Conservation (phyloP, 35 echinoderm and acorn worm genomes). For the Apostichopus japonicus region DNA sequence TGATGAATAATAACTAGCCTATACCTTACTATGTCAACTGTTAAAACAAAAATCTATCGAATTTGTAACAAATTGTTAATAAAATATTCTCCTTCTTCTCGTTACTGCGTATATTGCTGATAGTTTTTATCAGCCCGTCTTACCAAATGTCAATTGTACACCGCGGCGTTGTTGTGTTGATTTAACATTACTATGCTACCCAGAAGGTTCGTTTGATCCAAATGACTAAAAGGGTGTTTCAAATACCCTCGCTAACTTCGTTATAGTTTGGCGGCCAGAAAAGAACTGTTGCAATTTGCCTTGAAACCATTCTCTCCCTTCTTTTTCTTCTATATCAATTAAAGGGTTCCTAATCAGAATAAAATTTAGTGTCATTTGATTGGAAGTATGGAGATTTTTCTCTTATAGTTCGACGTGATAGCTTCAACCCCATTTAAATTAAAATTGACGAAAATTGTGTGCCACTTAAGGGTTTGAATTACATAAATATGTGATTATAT, state of each 20-base stretch:
- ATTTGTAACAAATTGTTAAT: no score
- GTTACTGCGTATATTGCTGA: not conserved
- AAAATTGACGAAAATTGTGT: no score
- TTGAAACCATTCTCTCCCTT: not conserved
- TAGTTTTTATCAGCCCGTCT: not conserved
- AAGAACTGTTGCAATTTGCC: not conserved
- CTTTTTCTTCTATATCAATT: not conserved
- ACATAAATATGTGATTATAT: no score
- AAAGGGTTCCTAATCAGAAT: not conserved
- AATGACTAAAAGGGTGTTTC: not conserved
- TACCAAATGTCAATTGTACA: not conserved
- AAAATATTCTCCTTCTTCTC: not conserved
- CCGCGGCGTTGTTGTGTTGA: not conserved
- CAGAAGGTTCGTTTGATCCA: not conserved
- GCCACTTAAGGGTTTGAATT: no score
- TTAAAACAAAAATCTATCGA: no score
- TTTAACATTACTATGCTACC: slow-evolving; percentile 5
- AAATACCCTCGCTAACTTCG: not conserved
- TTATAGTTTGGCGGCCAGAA: not conserved
- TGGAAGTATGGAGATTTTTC: not conserved
- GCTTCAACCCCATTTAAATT: no score
- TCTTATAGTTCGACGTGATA: no score
- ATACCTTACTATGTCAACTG: no score
- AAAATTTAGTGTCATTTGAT: not conserved
- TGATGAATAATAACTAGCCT: no score